Conservation (phyloP, 2,888 invertebrate species). For the Pandemis cinnamomeana region DNA sequence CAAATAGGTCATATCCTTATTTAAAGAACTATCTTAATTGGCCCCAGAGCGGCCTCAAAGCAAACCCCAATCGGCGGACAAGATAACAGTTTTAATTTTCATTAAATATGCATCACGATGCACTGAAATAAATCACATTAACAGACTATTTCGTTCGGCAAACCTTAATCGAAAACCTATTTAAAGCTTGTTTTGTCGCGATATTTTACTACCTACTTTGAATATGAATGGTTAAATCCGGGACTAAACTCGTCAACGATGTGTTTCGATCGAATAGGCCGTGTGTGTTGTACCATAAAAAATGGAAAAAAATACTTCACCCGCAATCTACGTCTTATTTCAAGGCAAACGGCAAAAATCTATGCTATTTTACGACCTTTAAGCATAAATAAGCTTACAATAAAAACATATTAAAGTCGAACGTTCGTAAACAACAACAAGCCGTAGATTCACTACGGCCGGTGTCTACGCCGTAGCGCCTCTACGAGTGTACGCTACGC, state of each 20-base stretch:
- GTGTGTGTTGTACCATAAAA: neutral
- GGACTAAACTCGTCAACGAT: neutral
- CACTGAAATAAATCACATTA: constrained; percentile 8
- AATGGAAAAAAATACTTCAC: neutral
- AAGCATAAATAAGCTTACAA: constrained; percentile 1
- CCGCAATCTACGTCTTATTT: neutral
- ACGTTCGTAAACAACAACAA: constrained; percentile 5
- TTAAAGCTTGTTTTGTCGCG: neutral
- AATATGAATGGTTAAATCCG: neutral
- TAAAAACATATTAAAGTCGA: constrained; percentile 1
- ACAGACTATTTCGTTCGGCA: neutral
- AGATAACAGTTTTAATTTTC: constrained; percentile 6
- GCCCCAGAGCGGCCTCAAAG: neutral
- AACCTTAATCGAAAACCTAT: neutral
- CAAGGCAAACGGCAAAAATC: constrained; percentile 4
- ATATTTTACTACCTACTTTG: neutral
- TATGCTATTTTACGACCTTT: neutral
- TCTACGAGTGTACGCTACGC: constrained; percentile 39
- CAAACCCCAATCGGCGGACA: neutral
- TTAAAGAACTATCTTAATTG: constrained; percentile 1
- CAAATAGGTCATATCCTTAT: constrained; percentile 7
- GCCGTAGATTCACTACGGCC: constrained; percentile 34
- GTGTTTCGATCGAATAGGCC: neutral
- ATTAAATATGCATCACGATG: constrained; percentile 9
- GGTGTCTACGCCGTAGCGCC: constrained; percentile 48